Base-by-base conservation (phyloP, 1,140 invertebrate species). In the Galleria mellonella region DNA sequence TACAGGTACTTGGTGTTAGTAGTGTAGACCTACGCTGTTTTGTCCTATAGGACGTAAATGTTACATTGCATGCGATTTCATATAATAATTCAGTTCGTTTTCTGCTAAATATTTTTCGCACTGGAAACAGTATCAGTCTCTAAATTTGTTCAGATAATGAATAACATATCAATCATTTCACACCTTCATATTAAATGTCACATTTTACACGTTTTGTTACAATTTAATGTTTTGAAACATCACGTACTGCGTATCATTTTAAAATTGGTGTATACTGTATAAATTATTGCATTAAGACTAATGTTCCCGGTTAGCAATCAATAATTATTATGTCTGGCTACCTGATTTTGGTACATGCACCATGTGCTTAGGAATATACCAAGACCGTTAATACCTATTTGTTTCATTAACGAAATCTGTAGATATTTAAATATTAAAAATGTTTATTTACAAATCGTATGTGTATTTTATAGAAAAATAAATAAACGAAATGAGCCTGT, bases 381-480 rank as follows among this genome's bases (percentile, higher is more conserved):
- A 23, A 23, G 17, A 6, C 6, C 17, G 17, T 23, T 23, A 23
- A 23, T 23, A 6, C 2, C 2, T 6, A 6, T 23, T n/a, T 23
- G 17, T 3, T 72, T 57, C 72, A 71, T 58, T 57, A 66, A 65
- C 44, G 47, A 70, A 66, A 67, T 69, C 53, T 77, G 60, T 76
- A 82, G 67, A 72, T 79, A 79, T 72, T 72, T 78, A 55, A 82
- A 78, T 78, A 81, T 66, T 77, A 55, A 81, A 23, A 84, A 78
- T 75, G 74, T 79, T 83, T 84, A 84, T 84, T 84, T 84, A 84
- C 77, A 84, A 74, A 81, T 74, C 72, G 72, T 84, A 82, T 82
- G 77, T 84, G 81, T 84, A 81, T 84, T 82, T 84, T 84, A 71
- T 82, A 84, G 62, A 79, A 82, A 83, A 84, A 76, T 76, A 82